Percentiles rank a stretch among this genome's conserved stretches.
Conservation (phyloP, 2,113 vertebrate species). For the Condylura cristata region DNA sequence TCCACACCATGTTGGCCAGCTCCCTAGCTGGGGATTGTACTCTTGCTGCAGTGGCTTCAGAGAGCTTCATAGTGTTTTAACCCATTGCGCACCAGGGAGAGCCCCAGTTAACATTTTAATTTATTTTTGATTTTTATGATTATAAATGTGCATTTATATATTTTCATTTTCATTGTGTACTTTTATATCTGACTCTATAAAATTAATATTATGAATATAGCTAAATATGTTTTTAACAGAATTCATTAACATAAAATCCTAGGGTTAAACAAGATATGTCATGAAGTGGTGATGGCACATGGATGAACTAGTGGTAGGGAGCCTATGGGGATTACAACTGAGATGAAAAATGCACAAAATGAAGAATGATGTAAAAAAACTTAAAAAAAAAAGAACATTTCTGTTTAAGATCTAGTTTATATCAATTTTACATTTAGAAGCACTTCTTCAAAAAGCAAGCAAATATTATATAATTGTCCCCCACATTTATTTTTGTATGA, state of each 20-base stretch:
- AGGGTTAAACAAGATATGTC: not conserved
- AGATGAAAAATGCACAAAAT: too few relatives aligned
- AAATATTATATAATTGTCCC: not conserved
- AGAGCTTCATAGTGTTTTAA: too few relatives aligned
- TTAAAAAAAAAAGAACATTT: too few relatives aligned
- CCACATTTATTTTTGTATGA: not conserved
- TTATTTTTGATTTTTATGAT: not conserved
- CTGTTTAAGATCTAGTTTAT: not conserved
- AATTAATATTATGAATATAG: not conserved
- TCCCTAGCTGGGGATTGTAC: too few relatives aligned
- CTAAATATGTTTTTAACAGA: not conserved
- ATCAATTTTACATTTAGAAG: not conserved
- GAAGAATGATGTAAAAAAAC: too few relatives aligned
- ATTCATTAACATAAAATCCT: not conserved
- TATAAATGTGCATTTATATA: not conserved
- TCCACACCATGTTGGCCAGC: too few relatives aligned
- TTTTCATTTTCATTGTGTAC: not conserved
- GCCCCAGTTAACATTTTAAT: too few relatives aligned
- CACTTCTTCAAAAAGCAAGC: not conserved
- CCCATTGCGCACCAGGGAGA: too few relatives aligned
- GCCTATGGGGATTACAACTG: too few relatives aligned
- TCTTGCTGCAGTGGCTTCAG: too few relatives aligned
- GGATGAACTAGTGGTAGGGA: too few relatives aligned
- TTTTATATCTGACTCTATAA: not conserved
- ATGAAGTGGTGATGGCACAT: too few relatives aligned